These are phyloP conservation scores for Caenorhabditis sp. DNA, from an alignment of 2,888 invertebrate genomes.

Conservation along the genomic window DNA sequence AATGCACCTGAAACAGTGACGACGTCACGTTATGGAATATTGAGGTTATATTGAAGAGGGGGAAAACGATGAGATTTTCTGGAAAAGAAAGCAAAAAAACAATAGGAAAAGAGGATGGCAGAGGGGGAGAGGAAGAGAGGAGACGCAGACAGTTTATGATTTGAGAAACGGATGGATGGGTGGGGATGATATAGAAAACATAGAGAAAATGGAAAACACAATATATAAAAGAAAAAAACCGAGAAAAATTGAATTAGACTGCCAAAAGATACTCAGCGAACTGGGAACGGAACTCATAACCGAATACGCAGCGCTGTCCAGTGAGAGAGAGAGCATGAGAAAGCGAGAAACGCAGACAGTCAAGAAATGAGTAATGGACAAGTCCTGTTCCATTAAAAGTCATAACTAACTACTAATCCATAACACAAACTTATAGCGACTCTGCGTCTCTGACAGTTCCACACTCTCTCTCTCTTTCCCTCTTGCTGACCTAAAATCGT, in stretches of 20 bases:
- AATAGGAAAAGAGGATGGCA: background rate
- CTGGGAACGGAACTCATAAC: too few species aligned
- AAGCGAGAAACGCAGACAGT: background rate
- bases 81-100: background rate
- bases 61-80: background rate
- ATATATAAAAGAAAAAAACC: too few species aligned
- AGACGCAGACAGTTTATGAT: background rate
- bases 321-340: background rate
- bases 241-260: too few species aligned
- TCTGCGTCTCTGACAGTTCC: background rate
- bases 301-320: too few species aligned
- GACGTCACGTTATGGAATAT: background rate
- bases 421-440: background rate
- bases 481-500: slow-evolving; percentile 18
- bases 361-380: background rate
- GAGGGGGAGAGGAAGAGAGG: too few species aligned
- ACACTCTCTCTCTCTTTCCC: background rate
- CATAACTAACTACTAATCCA: slow-evolving; percentile 8
- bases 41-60: background rate
- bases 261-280: too few species aligned
- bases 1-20: slow-evolving; percentile 9
- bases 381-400: background rate
- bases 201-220: background rate
- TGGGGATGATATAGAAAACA: background rate
- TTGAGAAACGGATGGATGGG: background rate